Conservation (phyloP, 2,888 invertebrate genomes). For the Dichetophora obliterata region DNA sequence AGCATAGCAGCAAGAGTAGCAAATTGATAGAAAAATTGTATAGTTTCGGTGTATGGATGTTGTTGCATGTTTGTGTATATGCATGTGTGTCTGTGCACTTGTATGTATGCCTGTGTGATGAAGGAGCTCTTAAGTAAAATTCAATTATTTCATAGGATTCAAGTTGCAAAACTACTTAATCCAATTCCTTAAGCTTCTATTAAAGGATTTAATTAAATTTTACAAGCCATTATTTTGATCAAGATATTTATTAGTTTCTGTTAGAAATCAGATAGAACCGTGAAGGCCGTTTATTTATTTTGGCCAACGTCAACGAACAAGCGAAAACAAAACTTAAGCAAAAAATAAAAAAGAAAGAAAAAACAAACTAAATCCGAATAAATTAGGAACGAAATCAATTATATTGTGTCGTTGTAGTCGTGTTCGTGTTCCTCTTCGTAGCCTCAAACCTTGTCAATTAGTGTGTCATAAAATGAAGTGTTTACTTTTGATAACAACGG, state of each 20-base stretch:
- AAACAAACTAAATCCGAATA: too few relatives aligned
- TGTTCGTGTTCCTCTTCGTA: conserved; percentile 7
- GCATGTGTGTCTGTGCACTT: conserved; percentile 17
- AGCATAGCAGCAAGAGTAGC: conserved; percentile 23
- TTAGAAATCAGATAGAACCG: neutral
- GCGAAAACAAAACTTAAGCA: neutral
- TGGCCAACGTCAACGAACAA: neutral
- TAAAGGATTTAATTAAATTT: too few relatives aligned
- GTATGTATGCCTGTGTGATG: conserved; percentile 17
- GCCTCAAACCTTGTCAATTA: neutral
- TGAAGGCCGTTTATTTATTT: neutral
- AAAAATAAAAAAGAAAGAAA: too few relatives aligned
- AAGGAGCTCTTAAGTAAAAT: conserved; percentile 15
- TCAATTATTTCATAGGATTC: conserved; percentile 14
- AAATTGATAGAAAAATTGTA: conserved; percentile 3
- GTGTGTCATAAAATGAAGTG: conserved; percentile 59
- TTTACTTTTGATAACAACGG: conserved; percentile 64
- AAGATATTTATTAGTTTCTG: neutral
- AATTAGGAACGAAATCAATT: conserved; percentile 9
- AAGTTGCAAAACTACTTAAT: neutral
- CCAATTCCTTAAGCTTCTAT: too few relatives aligned
- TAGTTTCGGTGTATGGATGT: conserved; percentile 19
- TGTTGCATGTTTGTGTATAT: conserved; percentile 31
- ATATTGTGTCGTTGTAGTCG: conserved; percentile 9
- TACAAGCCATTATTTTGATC: neutral